Evolutionary conservation across 2,113 vertebrate genomes (phyloP).

Genomic region (Phainopepla nitens): DNA sequence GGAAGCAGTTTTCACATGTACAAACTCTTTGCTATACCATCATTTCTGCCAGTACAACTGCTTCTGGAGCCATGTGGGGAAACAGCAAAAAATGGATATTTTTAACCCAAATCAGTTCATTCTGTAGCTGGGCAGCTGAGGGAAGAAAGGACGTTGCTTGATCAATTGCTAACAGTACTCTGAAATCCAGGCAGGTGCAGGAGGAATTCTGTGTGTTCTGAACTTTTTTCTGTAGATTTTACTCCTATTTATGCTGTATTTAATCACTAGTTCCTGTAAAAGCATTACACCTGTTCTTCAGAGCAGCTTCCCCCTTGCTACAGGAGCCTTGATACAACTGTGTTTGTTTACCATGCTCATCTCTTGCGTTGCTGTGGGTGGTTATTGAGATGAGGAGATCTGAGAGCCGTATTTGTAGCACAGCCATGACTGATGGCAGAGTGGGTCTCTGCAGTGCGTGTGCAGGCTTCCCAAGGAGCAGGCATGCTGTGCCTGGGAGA

Average conservation of each 20-base stretch:
- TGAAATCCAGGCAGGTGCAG: neutral
- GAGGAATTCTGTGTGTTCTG: neutral
- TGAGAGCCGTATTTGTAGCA: neutral
- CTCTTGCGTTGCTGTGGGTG: neutral
- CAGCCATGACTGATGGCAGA: neutral
- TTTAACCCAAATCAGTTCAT: neutral
- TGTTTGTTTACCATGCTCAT: neutral
- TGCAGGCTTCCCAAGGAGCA: neutral
- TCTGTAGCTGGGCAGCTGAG: neutral
- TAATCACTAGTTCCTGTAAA: neutral
- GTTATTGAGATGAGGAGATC: neutral
- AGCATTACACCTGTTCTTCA: neutral
- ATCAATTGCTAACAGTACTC: neutral
- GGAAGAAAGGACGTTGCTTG: neutral
- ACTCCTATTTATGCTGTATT: neutral
- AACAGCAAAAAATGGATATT: neutral
- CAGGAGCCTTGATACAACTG: fast-evolving
- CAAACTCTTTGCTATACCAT: neutral
- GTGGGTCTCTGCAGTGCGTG: fast-evolving
- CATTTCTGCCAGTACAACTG: neutral
- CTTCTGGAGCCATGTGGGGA: neutral
- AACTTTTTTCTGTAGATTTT: neutral
- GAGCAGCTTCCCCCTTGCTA: neutral
- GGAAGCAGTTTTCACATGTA: neutral
- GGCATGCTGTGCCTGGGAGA: neutral